phyloP scores from a whole-genome alignment of 2,888 invertebrate species.

The Cactoblastis cactorum region DNA sequence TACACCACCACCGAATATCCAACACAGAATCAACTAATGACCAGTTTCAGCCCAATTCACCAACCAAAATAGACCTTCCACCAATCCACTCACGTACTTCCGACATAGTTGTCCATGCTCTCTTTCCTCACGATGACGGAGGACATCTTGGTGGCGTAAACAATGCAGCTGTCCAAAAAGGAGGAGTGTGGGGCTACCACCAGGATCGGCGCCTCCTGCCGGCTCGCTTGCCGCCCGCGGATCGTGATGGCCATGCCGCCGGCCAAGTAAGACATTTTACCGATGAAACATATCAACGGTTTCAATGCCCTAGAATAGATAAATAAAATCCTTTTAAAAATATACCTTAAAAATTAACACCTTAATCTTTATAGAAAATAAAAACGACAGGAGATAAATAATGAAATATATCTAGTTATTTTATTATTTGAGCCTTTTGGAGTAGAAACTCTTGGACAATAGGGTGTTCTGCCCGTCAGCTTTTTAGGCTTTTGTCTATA shows the following conservation, averaged over 20 bases:
- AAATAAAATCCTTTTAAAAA: constrained; percentile 20
- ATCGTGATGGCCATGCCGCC: constrained; percentile 88
- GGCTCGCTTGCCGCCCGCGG: constrained; percentile 86
- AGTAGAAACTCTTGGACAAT: too few species aligned
- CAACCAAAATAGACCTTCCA: constrained; percentile 27
- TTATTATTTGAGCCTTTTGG: too few species aligned
- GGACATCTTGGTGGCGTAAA: constrained; percentile 89
- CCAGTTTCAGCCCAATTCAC: constrained; percentile 18
- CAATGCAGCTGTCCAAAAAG: constrained; percentile 92
- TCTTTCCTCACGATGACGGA: constrained; percentile 91
- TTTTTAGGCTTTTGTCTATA: too few species aligned
- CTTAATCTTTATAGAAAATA: too few species aligned
- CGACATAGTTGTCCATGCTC: constrained; percentile 90
- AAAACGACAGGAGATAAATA: too few species aligned
- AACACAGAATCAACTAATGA: too few species aligned
- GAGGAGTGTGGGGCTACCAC: constrained; percentile 94
- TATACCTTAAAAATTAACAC: background rate
- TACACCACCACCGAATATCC: background rate
- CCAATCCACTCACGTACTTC: constrained; percentile 86
- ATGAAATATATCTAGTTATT: too few species aligned
- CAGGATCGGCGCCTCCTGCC: constrained; percentile 90
- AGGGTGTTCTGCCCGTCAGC: too few species aligned
- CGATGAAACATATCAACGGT: constrained; percentile 85
- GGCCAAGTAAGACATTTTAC: constrained; percentile 85
- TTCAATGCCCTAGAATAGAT: constrained; percentile 73